These are phyloP conservation scores for Pristionchus entomophagus DNA, from an alignment of 2,888 invertebrate genomes.

Conservation along the genomic window DNA sequence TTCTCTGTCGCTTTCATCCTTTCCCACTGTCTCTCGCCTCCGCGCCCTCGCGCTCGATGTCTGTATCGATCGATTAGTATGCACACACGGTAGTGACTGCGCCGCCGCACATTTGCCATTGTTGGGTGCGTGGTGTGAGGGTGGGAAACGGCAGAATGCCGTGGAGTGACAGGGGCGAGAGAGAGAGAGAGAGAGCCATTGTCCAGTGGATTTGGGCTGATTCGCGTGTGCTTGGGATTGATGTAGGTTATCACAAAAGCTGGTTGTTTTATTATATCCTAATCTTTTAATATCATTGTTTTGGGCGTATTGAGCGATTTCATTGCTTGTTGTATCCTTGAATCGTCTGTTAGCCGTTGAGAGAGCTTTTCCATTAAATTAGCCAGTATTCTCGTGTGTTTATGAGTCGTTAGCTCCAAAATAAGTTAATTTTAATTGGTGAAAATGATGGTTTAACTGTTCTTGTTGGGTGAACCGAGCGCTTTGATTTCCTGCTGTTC, in stretches of 20 bases:
- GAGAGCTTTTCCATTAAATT: too few species aligned
- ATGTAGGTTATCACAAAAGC: too few species aligned
- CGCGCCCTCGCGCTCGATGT: neutral
- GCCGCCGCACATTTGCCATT: neutral
- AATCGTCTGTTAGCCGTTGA: too few species aligned
- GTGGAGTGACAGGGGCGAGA: neutral
- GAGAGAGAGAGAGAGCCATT: neutral
- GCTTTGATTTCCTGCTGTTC: too few species aligned
- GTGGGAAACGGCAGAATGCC: conserved; percentile 18
- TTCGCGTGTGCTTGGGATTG: too few species aligned
- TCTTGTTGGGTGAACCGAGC: too few species aligned
- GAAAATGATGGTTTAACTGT: neutral
- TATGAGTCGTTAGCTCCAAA: too few species aligned
- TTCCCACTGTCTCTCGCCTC: neutral
- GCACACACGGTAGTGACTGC: neutral
- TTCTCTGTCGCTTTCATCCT: neutral
- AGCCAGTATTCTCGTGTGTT: too few species aligned
- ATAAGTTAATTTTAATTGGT: too few species aligned
- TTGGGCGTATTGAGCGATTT: neutral
- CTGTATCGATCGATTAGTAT: conserved; percentile 5
- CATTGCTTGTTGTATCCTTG: neutral
- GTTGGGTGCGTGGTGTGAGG: neutral
- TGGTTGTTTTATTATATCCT: too few species aligned
- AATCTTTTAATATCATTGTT: neutral
- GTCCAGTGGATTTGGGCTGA: neutral